Conservation (phyloP, 1,140 invertebrate genomes). For the Physella acuta region DNA sequence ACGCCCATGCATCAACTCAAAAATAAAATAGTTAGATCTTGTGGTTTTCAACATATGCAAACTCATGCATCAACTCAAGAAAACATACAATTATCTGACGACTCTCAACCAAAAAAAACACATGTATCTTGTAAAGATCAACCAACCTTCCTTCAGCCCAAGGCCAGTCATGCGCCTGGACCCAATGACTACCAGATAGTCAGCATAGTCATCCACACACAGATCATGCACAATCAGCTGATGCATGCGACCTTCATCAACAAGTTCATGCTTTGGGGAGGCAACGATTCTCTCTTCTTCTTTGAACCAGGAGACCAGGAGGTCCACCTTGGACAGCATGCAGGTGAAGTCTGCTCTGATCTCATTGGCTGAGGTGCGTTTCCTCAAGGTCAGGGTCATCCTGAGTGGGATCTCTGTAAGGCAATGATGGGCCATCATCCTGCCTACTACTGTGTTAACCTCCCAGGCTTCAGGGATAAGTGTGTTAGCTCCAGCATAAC, state of each 20-base stretch:
- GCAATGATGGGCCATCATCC: conserved; percentile 18
- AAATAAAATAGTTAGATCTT: too few relatives aligned
- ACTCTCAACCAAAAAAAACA: too few relatives aligned
- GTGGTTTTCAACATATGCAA: too few relatives aligned
- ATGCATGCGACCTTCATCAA: conserved; percentile 39
- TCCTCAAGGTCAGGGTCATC: conserved; percentile 41
- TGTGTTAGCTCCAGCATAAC: too few relatives aligned
- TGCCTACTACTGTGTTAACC: too few relatives aligned
- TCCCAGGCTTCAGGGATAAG: too few relatives aligned
- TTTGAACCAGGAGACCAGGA: conserved; percentile 93
- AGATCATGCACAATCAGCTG: conserved; percentile 44
- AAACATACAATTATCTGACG: too few relatives aligned
- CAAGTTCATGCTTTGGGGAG: conserved; percentile 43
- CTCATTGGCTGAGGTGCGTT: conserved; percentile 31
- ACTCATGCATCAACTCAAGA: too few relatives aligned
- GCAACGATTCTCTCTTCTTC: conserved; percentile 68
- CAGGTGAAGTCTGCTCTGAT: conserved; percentile 79
- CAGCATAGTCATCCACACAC: conserved; percentile 42
- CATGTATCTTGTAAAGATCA: too few relatives aligned
- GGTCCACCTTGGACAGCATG: conserved; percentile 91
- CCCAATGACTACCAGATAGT: conserved; percentile 45
- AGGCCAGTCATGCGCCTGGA: conserved; percentile 35
- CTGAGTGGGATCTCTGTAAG: conserved; percentile 49
- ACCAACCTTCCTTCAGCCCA: conserved; percentile 39
- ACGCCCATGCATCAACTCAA: too few relatives aligned